Evolutionary conservation across 2,888 invertebrate species (phyloP).

Genomic region (Papilio elwesi): DNA sequence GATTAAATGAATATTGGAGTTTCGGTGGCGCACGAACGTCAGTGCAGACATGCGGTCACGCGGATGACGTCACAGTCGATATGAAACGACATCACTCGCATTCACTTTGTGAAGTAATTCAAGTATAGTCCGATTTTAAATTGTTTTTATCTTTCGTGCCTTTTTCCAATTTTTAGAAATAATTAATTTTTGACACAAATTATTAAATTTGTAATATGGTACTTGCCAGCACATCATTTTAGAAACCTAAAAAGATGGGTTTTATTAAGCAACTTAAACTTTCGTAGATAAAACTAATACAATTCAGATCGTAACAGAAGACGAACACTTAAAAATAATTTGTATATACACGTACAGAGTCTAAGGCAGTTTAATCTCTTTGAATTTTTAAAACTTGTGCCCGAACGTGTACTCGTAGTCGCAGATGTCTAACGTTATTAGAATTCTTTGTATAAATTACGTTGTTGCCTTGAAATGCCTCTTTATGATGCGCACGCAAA

Average conservation of each 20-base stretch:
- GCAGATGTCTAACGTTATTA: constrained; percentile 14
- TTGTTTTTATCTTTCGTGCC: no score
- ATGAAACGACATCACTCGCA: constrained; percentile 25
- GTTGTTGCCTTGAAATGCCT: not conserved
- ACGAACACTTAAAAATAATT: not conserved
- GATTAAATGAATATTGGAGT: constrained; percentile 50
- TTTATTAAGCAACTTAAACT: no score
- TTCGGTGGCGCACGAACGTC: constrained; percentile 36
- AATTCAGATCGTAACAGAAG: not conserved
- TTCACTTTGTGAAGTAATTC: constrained; percentile 32
- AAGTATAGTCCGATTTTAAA: not conserved
- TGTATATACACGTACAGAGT: not conserved
- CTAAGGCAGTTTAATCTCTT: not conserved
- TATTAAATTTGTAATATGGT: not conserved
- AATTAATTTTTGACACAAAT: no score
- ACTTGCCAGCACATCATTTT: not conserved
- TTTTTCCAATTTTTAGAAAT: no score
- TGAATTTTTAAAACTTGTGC: constrained; percentile 11
- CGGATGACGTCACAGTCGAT: constrained; percentile 42
- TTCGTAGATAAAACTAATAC: no score
- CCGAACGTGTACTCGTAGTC: not conserved
- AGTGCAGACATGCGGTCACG: constrained; percentile 42
- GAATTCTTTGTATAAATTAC: constrained; percentile 25
- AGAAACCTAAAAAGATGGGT: not conserved
- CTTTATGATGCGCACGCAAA: not conserved